phyloP scores from a whole-genome alignment of 92 coral and sea anemone species.

The Ricordea florida region DNA sequence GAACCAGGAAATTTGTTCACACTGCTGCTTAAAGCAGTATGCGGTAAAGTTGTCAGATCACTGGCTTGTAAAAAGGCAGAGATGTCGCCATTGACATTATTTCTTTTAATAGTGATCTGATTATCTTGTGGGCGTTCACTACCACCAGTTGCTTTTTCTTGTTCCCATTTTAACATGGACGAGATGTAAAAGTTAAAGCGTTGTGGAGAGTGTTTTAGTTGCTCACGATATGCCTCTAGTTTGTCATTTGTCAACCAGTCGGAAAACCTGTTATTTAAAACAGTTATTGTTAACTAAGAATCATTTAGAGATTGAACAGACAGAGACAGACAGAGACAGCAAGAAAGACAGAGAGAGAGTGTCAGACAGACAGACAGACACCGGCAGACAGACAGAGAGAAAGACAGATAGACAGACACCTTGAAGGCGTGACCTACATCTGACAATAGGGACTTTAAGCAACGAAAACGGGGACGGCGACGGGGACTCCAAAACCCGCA shows the following conservation, averaged over 20 bases:
- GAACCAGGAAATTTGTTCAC: not conserved
- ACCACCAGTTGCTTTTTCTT: not conserved
- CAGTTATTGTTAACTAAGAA: too few species aligned
- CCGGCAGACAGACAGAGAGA: too few species aligned
- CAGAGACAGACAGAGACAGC: too few species aligned
- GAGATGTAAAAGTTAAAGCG: not conserved
- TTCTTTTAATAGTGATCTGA: not conserved
- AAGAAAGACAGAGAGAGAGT: too few species aligned
- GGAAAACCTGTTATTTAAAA: slow-evolving; percentile 3
- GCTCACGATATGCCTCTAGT: not conserved
- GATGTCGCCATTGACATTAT: too few species aligned
- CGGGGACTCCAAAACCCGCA: too few species aligned
- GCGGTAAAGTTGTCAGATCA: not conserved
- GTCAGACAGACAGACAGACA: too few species aligned
- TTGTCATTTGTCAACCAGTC: not conserved
- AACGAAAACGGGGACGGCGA: too few species aligned
- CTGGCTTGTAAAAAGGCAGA: not conserved
- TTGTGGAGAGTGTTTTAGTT: not conserved
- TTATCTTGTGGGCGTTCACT: not conserved
- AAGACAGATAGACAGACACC: too few species aligned
- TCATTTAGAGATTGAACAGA: too few species aligned
- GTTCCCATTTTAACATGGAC: not conserved
- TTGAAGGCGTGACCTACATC: too few species aligned
- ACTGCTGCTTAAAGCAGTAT: not conserved
- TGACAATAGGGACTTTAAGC: too few species aligned